Percentiles rank a stretch among this genome's conserved stretches.
phyloP scores from a whole-genome alignment of 2,113 vertebrate species.

The Stegostoma tigrinum region DNA sequence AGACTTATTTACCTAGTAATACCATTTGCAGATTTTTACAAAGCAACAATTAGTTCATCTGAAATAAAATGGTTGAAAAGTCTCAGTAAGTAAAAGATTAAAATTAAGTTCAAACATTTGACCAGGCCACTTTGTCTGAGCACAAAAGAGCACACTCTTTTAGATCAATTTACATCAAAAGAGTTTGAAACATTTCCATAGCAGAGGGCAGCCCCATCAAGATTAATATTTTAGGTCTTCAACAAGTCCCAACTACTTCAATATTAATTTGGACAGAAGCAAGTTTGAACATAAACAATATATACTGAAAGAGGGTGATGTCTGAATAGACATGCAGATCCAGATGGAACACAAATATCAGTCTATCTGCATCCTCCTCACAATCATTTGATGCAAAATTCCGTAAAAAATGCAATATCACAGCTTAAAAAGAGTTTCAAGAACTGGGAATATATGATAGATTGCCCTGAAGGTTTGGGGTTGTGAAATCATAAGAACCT shows the following conservation, averaged over 20 bases:
- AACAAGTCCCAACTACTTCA: neutral
- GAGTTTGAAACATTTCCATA: too few relatives aligned
- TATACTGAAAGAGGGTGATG: neutral
- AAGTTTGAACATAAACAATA: neutral
- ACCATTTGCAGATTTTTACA: neutral
- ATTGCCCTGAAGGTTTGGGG: neutral
- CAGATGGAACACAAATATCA: neutral
- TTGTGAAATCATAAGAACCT: too few relatives aligned
- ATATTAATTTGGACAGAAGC: neutral
- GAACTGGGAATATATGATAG: neutral
- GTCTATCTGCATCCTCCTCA: neutral
- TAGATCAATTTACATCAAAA: neutral
- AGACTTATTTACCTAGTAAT: neutral
- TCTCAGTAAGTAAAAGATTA: neutral
- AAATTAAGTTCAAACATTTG: neutral
- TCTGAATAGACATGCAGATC: neutral
- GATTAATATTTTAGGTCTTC: neutral
- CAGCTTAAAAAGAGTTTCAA: neutral
- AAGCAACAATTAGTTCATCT: neutral
- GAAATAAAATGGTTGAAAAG: neutral
- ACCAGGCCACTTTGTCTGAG: neutral
- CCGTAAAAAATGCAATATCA: neutral
- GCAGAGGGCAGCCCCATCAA: neutral
- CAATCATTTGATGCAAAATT: neutral
- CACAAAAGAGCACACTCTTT: neutral